Evolutionary conservation across 2,113 vertebrate genomes (phyloP).

Genomic region (Echinops telfairi): DNA sequence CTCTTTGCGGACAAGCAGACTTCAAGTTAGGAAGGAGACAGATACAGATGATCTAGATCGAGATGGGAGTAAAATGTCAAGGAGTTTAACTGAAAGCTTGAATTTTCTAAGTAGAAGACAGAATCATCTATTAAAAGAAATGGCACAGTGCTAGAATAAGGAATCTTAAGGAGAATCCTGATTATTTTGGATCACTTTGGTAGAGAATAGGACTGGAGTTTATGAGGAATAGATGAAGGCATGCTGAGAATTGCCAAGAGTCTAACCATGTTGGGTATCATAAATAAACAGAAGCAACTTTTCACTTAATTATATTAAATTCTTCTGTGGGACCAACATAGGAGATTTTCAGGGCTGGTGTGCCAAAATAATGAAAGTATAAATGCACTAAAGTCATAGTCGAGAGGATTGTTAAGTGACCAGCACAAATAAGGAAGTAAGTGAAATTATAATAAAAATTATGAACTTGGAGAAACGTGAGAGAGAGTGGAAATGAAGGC

Average conservation of each 20-base stretch:
- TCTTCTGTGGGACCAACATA: neutral
- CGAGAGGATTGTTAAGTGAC: neutral
- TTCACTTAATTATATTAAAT: neutral
- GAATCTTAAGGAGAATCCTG: neutral
- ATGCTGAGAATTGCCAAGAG: neutral
- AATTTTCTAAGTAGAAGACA: neutral
- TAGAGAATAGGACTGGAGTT: neutral
- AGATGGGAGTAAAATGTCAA: neutral
- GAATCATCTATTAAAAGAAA: slow-evolving; percentile 10
- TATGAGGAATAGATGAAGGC: neutral
- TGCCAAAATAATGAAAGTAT: slow-evolving; percentile 18
- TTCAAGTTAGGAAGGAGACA: neutral
- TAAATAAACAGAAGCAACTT: neutral
- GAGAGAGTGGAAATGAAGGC: neutral
- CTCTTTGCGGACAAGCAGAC: neutral
- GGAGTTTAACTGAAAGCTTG: neutral
- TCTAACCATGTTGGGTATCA: neutral
- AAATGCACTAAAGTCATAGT: neutral
- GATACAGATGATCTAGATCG: neutral
- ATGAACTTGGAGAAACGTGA: neutral
- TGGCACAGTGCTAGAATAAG: neutral
- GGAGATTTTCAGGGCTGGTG: neutral
- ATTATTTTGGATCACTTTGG: neutral
- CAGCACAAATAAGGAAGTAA: neutral
- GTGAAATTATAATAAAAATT: slow-evolving; percentile 33